Base-by-base conservation (phyloP, 2,113 vertebrate species). In the Vidua macroura region DNA sequence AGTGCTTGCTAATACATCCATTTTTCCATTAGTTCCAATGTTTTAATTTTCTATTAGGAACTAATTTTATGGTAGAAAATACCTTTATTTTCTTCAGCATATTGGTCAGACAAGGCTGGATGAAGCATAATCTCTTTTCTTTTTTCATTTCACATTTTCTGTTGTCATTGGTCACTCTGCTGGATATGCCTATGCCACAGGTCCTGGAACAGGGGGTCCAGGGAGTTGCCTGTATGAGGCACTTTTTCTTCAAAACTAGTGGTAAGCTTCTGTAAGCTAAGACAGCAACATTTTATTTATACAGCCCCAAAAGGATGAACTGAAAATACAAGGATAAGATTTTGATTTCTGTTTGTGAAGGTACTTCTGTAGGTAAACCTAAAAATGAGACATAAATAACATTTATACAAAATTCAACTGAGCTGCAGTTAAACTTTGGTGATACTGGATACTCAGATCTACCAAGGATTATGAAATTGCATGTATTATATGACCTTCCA, bases 171-270 rank as follows among this genome's bases (percentile, higher is more conserved):
- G 98, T 99, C 83, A 99, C 98, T 9, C 99, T 98, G 44, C 98
- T 98, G 31, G 99, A 99, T 93, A 99, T 98, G 48, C 99, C 99
- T 58, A 99, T 97, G 64, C 98, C 99, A 25, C 99, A 99, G 80
- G 98, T 99, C 92, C 96, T 98, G 56, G 99, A 99, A 92, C 99
- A 99, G 52, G 98, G 98, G 44, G 98, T 99, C 99, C 99, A 99
- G 70, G 98, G 98, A 2, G 99, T 99, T 62, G 98, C 98, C 97
- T 99, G 99, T 56, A 99, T 95, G 53, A 99, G 96, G 94, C 99
- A 99, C 90, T 98, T 99, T 85, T 98, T 98, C 98, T 98, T 99
- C 99, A 98, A 98, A 97, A 98, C 98, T 95, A 99, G 98, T 37
- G 98, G 98, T 95, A 98, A 98, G 96, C 97, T 98, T 98, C 98